Evolutionary conservation across 35 echinoderm and acorn worm genomes (phyloP).

Genomic region (Heliocidaris erythrogramma): DNA sequence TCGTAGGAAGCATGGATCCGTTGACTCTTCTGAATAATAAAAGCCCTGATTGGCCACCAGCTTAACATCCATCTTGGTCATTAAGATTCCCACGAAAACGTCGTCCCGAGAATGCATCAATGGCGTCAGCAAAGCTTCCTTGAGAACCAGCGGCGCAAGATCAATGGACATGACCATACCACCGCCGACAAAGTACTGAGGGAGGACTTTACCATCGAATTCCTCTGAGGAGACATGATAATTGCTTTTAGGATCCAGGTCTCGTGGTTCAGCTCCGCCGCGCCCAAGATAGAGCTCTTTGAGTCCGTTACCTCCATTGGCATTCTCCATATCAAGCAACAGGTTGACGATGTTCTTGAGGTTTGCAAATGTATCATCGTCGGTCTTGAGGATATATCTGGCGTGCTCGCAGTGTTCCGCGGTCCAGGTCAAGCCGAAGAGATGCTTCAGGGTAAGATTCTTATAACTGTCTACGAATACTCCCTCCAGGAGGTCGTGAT

Average conservation of each 20-base stretch:
- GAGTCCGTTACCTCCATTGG: not conserved
- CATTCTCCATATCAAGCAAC: not conserved
- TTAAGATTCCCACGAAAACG: not conserved
- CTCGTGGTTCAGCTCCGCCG: not conserved
- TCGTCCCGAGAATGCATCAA: not conserved
- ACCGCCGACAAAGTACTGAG: not conserved
- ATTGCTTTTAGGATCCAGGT: not conserved
- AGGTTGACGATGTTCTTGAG: not conserved
- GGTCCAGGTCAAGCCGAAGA: slow-evolving; percentile 1
- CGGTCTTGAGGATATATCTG: slow-evolving; percentile 12
- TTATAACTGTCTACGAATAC: not conserved
- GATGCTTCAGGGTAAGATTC: slow-evolving; percentile 11
- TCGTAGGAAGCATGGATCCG: not conserved
- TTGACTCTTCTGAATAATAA: not conserved
- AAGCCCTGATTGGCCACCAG: not conserved
- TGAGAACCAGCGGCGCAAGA: not conserved
- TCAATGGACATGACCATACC: not conserved
- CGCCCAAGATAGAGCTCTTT: not conserved
- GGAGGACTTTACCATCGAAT: not conserved
- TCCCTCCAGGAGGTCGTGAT: not conserved
- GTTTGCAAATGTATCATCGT: slow-evolving; percentile 7
- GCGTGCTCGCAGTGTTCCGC: not conserved
- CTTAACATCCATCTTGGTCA: not conserved
- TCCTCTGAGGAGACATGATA: not conserved
- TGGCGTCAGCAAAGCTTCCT: not conserved